These are phyloP conservation scores for Sitobion miscanthi DNA, from an alignment of 1,140 invertebrate species.

Conservation along the genomic window DNA sequence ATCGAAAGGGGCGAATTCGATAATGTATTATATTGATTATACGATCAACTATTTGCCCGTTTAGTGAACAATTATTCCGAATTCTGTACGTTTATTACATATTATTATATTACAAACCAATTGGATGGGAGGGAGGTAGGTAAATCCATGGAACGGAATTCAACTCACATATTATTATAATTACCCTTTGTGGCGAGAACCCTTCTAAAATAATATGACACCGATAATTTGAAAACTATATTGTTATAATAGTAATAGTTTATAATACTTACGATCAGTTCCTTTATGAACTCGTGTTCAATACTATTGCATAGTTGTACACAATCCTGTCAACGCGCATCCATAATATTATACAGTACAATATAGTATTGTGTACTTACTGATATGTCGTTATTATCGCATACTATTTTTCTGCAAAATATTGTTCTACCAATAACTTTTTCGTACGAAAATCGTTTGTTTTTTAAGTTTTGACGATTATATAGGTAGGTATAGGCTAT, in stretches of 20 bases:
- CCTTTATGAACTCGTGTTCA: neutral
- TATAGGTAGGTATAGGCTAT: no score
- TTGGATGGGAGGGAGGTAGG: no score
- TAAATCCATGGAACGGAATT: neutral
- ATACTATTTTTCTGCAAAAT: neutral
- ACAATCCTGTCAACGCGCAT: neutral
- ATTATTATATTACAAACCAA: neutral
- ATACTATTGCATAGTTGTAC: neutral
- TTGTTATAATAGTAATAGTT: neutral
- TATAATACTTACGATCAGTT: neutral
- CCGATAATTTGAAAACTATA: neutral
- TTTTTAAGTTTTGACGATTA: neutral
- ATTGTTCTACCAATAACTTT: neutral
- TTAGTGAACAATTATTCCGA: neutral
- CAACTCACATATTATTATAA: neutral
- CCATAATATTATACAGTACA: neutral
- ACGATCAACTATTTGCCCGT: neutral
- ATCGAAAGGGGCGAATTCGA: neutral
- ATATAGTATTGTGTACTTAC: no score
- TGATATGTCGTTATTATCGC: neutral
- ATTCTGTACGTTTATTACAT: neutral
- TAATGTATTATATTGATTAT: slow-evolving; percentile 2
- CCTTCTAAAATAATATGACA: neutral
- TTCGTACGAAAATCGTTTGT: neutral
- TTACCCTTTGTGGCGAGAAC: neutral